Percentiles rank a stretch among this genome's conserved stretches.
Evolutionary conservation across 2,888 invertebrate species (phyloP).

Genomic region (Calameuta filiformis): DNA sequence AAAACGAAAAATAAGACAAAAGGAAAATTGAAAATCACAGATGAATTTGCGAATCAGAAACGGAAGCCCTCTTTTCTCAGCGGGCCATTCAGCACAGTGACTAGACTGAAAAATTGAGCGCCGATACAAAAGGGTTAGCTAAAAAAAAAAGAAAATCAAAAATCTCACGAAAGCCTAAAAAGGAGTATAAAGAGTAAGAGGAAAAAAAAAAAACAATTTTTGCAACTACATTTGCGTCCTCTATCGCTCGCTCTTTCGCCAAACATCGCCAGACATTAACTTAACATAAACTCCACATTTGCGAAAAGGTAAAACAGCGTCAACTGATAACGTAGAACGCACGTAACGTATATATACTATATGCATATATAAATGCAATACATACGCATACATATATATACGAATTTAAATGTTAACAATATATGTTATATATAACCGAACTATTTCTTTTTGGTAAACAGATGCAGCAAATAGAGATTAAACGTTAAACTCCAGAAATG

Average conservation of each 20-base stretch:
- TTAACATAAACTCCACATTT: not conserved
- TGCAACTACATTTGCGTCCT: no score
- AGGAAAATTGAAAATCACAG: not conserved
- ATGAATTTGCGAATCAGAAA: constrained; percentile 55
- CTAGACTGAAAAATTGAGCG: constrained; percentile 45
- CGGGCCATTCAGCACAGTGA: constrained; percentile 63
- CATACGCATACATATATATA: not conserved
- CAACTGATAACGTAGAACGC: no score
- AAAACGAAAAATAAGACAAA: no score
- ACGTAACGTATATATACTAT: not conserved
- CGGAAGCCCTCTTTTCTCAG: constrained; percentile 61
- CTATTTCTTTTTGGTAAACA: constrained; percentile 12
- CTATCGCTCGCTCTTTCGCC: no score
- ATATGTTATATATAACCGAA: constrained; percentile 4
- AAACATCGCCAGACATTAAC: not conserved
- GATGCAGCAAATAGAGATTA: constrained; percentile 51
- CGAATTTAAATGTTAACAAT: not conserved
- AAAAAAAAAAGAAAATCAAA: constrained; percentile 26
- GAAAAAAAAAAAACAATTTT: not conserved
- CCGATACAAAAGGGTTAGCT: constrained; percentile 3
- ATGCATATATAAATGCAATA: not conserved
- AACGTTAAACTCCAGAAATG: constrained; percentile 44
- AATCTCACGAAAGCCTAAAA: constrained; percentile 14
- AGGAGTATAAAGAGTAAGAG: not conserved
- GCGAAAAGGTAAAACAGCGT: not conserved